phyloP scores from a whole-genome alignment of 2,888 invertebrate species.

The Magallana nippona region DNA sequence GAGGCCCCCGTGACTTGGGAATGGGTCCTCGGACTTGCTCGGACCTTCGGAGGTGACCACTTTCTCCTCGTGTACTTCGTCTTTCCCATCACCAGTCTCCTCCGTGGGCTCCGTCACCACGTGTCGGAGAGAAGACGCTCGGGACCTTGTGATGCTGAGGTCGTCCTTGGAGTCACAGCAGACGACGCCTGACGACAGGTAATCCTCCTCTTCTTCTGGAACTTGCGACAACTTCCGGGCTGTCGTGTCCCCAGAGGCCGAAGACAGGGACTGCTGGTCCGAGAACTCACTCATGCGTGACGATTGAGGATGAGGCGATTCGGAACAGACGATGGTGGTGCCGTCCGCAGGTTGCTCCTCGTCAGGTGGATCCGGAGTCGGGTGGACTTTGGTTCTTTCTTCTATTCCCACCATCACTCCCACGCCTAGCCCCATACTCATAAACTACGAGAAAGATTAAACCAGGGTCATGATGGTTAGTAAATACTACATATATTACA shows the following conservation, averaged over 20 bases:
- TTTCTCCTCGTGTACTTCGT: neutral
- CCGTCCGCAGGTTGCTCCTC: slow-evolving; percentile 1
- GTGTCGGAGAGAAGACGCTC: neutral
- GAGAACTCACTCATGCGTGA: slow-evolving; percentile 1
- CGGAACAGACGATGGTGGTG: neutral
- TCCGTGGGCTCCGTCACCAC: neutral
- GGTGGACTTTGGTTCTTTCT: neutral
- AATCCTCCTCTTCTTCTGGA: neutral
- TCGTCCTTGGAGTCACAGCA: slow-evolving; percentile 8
- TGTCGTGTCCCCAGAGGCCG: neutral
- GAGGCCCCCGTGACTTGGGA: too few species aligned
- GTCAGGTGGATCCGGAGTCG: neutral
- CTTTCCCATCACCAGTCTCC: neutral
- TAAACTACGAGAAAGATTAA: neutral
- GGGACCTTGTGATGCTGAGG: neutral
- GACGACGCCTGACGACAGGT: neutral
- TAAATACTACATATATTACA: too few species aligned
- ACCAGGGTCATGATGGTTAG: too few species aligned
- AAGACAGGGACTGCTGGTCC: neutral
- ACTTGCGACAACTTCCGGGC: neutral
- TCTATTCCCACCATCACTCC: neutral
- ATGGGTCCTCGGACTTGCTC: too few species aligned
- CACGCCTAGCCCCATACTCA: slow-evolving; percentile 3
- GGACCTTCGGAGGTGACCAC: too few species aligned
- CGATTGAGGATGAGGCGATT: slow-evolving; percentile 5